Conservation (phyloP, 2,797 vertebrate species). For the Gastrophryne carolinensis region DNA sequence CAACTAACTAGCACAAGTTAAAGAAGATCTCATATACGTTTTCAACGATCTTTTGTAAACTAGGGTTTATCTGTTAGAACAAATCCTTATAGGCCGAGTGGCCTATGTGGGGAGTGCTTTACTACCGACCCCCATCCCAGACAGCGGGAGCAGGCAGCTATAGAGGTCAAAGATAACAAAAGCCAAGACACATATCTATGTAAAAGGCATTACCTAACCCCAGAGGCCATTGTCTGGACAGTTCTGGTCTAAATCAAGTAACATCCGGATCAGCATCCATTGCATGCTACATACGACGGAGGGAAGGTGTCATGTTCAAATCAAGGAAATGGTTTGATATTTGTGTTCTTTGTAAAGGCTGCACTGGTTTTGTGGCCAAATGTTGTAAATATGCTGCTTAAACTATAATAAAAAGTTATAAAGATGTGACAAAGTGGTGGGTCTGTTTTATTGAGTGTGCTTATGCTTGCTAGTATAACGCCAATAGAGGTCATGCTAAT, state of each 20-base stretch:
- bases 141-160: background rate
- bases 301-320: slow-evolving; percentile 50
- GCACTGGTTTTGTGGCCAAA: slow-evolving; percentile 78
- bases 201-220: background rate
- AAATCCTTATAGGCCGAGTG: background rate
- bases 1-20: too few species aligned
- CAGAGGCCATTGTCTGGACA: background rate
- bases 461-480: too few species aligned
- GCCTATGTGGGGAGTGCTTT: background rate
- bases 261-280: background rate
- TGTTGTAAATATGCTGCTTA: slow-evolving; percentile 72
- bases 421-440: slow-evolving; percentile 68
- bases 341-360: slow-evolving; percentile 66
- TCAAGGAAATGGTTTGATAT: slow-evolving; percentile 58
- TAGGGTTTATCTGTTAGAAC: too few species aligned
- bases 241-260: background rate
- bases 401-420: slow-evolving; percentile 65
- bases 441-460: slow-evolving; percentile 56
- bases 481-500: too few species aligned
- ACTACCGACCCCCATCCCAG: background rate
- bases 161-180: background rate
- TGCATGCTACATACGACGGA: background rate
- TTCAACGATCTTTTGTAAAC: too few species aligned
- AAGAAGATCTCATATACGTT: too few species aligned
- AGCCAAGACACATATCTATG: background rate